phyloP scores from a whole-genome alignment of 23 tunicate species.

The Corella eumyota region DNA sequence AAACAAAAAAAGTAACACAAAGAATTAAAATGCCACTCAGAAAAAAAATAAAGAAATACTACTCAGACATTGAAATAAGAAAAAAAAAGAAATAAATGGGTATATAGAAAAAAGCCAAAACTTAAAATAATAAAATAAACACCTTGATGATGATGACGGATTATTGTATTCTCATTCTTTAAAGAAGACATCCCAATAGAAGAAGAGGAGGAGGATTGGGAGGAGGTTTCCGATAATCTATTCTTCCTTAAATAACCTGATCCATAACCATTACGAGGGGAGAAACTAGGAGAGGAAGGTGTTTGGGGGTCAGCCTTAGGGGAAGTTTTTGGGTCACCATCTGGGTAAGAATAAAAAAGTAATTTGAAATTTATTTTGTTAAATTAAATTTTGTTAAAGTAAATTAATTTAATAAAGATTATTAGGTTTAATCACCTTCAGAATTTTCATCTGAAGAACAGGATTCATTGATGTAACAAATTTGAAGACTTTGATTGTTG shows the following conservation, averaged over 20 bases:
- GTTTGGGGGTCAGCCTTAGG: not conserved
- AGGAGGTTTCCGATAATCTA: slow-evolving; percentile 39
- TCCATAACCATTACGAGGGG: slow-evolving; percentile 31
- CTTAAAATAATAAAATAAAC: not conserved
- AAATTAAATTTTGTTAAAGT: too few relatives aligned
- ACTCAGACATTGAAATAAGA: too few relatives aligned
- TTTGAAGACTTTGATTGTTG: slow-evolving; percentile 61
- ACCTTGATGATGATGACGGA: slow-evolving; percentile 10
- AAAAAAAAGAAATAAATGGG: too few relatives aligned
- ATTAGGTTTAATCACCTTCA: not conserved
- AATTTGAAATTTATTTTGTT: too few relatives aligned
- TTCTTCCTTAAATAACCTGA: slow-evolving; percentile 5
- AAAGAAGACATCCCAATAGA: not conserved
- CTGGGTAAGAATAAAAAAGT: too few relatives aligned
- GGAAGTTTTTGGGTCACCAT: slow-evolving; percentile 6
- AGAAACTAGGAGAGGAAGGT: slow-evolving; percentile 19
- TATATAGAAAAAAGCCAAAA: too few relatives aligned
- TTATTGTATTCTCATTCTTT: slow-evolving; percentile 7
- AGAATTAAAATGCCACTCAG: too few relatives aligned
- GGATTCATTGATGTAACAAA: slow-evolving; percentile 77
- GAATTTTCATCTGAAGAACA: slow-evolving; percentile 51
- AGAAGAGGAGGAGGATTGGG: slow-evolving; percentile 28
- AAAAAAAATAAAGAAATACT: too few relatives aligned
- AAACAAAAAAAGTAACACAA: too few relatives aligned
- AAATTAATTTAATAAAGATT: not conserved